Evolutionary conservation across 2,113 vertebrate genomes (phyloP).

Genomic region (Prunella himalayana): DNA sequence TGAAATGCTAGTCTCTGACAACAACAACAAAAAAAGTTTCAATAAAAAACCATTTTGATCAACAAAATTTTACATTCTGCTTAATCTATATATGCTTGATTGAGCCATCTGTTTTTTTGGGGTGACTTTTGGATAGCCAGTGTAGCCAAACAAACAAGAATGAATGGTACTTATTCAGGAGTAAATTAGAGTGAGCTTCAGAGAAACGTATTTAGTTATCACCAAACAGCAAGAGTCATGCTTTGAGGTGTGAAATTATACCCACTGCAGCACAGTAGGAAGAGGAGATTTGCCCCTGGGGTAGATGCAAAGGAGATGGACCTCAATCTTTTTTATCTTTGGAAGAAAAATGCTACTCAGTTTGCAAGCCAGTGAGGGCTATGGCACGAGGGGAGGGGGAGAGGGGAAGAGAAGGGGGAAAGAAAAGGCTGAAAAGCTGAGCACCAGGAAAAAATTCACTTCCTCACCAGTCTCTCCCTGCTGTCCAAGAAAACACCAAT

Average conservation of each 20-base stretch:
- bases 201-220: neutral
- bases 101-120: slow-evolving; percentile 4
- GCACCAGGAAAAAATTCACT: neutral
- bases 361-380: neutral
- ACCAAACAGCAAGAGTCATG: neutral
- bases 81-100: neutral
- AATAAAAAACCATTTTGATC: neutral
- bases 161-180: neutral
- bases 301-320: neutral
- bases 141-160: neutral
- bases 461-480: neutral
- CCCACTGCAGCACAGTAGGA: neutral
- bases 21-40: neutral
- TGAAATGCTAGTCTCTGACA: neutral
- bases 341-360: neutral
- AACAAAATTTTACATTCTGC: neutral
- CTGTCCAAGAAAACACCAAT: neutral
- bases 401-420: neutral
- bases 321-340: neutral
- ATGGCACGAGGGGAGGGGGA: fast-evolving
- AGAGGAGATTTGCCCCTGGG: neutral
- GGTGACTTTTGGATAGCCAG: neutral
- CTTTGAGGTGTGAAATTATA: neutral
- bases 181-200: neutral
- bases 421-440: neutral